phyloP scores from a whole-genome alignment of 2,113 vertebrate genomes.

The Otis tarda region DNA sequence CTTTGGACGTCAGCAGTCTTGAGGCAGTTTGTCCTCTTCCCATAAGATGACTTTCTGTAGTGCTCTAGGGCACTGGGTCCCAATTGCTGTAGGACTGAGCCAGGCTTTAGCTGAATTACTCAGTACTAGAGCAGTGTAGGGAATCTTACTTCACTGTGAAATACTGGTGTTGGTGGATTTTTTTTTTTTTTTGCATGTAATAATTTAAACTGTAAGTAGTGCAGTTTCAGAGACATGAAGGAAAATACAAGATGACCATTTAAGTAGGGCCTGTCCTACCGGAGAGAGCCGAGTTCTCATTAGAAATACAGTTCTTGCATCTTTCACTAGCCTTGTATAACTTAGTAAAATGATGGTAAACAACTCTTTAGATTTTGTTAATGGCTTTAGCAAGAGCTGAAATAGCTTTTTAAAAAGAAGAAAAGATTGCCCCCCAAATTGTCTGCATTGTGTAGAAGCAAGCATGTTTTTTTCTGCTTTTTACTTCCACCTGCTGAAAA shows the following conservation, averaged over 20 bases:
- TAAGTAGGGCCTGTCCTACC: neutral
- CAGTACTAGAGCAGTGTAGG: rapidly evolving
- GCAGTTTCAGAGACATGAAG: neutral
- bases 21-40: neutral
- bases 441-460: neutral
- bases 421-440: neutral
- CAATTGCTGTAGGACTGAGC: neutral
- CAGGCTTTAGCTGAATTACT: neutral
- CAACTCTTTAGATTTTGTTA: neutral
- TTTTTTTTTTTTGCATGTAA: neutral
- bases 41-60: neutral
- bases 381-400: neutral
- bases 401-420: neutral
- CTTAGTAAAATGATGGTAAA: neutral
- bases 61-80: neutral
- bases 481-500: constrained; percentile 44
- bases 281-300: neutral
- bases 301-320: neutral
- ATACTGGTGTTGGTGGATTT: neutral
- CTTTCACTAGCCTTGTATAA: neutral
- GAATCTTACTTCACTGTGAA: neutral
- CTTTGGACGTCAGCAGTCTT: neutral
- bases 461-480: neutral
- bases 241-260: neutral
- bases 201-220: neutral